These are phyloP conservation scores for Arizona elegans DNA, from an alignment of 2,113 vertebrate genomes.

Conservation along the genomic window DNA sequence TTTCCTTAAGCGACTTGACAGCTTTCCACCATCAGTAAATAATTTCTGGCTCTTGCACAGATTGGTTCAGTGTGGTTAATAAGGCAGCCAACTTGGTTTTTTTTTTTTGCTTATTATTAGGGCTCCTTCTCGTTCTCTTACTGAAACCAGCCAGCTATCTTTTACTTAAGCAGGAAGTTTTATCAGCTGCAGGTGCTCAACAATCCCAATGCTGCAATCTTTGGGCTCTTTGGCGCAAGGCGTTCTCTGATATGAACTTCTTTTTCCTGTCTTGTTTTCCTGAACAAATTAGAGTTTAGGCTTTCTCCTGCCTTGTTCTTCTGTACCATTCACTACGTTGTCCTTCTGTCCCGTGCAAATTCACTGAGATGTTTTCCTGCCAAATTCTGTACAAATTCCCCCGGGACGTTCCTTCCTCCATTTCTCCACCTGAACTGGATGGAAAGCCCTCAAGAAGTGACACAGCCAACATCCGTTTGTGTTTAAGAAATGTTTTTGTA, in stretches of 20 bases:
- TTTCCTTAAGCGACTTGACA: background rate
- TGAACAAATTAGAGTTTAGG: background rate
- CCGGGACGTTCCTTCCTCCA: background rate
- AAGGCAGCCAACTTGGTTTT: background rate
- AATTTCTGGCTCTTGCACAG: conserved; percentile 7
- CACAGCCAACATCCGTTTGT: background rate
- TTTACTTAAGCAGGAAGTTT: background rate
- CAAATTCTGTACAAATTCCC: background rate
- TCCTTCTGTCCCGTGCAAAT: background rate
- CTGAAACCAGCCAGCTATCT: background rate
- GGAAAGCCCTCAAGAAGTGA: background rate
- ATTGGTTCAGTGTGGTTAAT: background rate
- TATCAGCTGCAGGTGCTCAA: too few species aligned
- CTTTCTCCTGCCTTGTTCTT: background rate
- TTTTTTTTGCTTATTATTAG: background rate
- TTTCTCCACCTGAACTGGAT: background rate
- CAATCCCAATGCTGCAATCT: too few species aligned
- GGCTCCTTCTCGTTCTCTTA: background rate
- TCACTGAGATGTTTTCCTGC: background rate
- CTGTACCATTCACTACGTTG: background rate
- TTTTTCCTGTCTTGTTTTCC: background rate
- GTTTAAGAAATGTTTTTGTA: background rate
- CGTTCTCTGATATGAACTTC: background rate
- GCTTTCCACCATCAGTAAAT: background rate
- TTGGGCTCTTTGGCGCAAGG: background rate